phyloP scores from a whole-genome alignment of 2,113 vertebrate genomes.

The Stigmatopora nigra region DNA sequence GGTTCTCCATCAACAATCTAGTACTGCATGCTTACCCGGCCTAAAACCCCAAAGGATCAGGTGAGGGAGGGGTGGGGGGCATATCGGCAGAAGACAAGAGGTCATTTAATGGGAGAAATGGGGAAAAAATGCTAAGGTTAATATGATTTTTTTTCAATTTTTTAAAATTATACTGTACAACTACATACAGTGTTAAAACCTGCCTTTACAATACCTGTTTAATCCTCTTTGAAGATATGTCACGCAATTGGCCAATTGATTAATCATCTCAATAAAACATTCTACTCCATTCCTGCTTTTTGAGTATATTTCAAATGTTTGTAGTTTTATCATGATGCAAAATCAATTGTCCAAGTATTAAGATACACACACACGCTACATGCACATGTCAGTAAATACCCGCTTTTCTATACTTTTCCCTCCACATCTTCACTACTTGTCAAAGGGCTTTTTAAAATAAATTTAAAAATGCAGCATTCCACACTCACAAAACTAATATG shows the following conservation, averaged over 20 bases:
- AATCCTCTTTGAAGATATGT: conserved; percentile 70
- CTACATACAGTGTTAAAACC: conserved; percentile 41
- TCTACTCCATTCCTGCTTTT: too few relatives aligned
- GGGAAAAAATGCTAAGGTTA: conserved; percentile 21
- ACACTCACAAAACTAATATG: conserved; percentile 41
- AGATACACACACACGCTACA: not conserved
- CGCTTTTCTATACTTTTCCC: conserved; percentile 31
- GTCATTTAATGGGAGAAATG: too few relatives aligned
- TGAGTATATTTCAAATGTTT: not conserved
- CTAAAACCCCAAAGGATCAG: conserved; percentile 34
- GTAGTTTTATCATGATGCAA: not conserved
- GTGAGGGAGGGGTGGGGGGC: conserved; percentile 22
- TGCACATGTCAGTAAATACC: conserved; percentile 18
- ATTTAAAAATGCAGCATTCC: conserved; percentile 51
- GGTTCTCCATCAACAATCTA: conserved; percentile 15
- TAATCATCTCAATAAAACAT: not conserved
- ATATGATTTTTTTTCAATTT: conserved; percentile 36
- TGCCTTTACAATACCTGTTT: conserved; percentile 28
- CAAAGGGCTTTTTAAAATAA: too few relatives aligned
- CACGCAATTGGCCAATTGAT: conserved; percentile 10
- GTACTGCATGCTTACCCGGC: conserved; percentile 6
- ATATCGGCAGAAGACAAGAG: conserved; percentile 39
- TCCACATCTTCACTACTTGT: conserved; percentile 11
- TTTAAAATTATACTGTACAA: conserved; percentile 51
- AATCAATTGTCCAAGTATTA: not conserved